Conservation (phyloP, 2,113 vertebrate genomes). For the Tyrannus savana region DNA sequence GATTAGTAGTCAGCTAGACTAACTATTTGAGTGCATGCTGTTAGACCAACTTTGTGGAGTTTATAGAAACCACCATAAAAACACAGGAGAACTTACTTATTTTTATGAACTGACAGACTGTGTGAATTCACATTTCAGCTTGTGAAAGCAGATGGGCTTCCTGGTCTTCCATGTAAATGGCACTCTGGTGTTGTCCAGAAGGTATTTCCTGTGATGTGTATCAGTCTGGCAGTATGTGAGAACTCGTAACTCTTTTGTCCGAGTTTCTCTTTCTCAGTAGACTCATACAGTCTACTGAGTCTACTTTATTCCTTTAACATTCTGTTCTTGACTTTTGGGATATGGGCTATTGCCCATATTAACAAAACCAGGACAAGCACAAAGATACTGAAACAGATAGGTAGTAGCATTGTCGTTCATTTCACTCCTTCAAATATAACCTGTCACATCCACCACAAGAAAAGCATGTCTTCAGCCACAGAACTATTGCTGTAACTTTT, state of each 20-base stretch:
- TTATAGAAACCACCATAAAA: not conserved
- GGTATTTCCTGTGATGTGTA: not conserved
- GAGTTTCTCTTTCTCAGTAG: not conserved
- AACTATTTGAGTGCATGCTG: not conserved
- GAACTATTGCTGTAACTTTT: not conserved
- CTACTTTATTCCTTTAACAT: not conserved
- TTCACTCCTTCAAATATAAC: not conserved
- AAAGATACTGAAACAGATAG: not conserved
- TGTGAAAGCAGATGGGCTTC: not conserved
- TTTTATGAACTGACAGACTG: not conserved
- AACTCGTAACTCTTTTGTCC: not conserved
- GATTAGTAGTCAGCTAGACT: not conserved
- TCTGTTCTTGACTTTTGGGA: not conserved
- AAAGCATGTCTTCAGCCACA: not conserved
- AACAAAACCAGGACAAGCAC: not conserved
- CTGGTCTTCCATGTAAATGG: not conserved
- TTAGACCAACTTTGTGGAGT: not conserved
- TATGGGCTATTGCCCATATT: not conserved
- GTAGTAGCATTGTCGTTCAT: not conserved
- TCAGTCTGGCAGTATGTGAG: not conserved
- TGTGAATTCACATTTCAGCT: not conserved
- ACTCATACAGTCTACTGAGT: accelerated
- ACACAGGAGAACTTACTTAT: not conserved
- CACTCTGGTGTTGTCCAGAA: not conserved
- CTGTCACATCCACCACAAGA: not conserved